A percentile compares a stretch with the other conserved stretches of the same genome.
Conservation (phyloP, 1,140 invertebrate genomes). For the Penaeus indicus region DNA sequence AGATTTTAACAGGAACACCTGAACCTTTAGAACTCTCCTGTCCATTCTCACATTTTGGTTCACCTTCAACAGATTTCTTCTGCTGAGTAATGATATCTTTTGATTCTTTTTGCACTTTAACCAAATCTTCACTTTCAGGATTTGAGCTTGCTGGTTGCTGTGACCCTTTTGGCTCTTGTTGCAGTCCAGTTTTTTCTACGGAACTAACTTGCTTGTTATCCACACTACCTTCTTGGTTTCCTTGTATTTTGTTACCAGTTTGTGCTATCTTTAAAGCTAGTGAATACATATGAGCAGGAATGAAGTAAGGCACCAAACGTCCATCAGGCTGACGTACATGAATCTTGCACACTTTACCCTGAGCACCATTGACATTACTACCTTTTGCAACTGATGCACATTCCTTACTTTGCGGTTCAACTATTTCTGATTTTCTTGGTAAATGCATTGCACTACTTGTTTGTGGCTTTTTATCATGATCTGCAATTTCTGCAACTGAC, state of each 20-base stretch:
- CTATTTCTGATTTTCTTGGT: too few species aligned
- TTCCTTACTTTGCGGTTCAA: not conserved
- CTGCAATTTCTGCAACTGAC: too few species aligned
- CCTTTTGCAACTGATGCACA: not conserved
- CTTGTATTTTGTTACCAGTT: not conserved
- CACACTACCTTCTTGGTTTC: not conserved
- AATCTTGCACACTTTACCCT: conserved; percentile 47
- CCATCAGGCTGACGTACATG: conserved; percentile 53
- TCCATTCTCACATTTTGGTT: not conserved
- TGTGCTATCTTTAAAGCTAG: conserved; percentile 50
- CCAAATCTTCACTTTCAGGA: too few species aligned
- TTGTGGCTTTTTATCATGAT: too few species aligned
- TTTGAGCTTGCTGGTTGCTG: not conserved
- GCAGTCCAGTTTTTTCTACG: not conserved
- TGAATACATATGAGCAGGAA: conserved; percentile 54
- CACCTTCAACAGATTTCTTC: not conserved
- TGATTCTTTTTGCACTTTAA: too few species aligned
- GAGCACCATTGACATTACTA: not conserved
- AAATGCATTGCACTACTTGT: too few species aligned
- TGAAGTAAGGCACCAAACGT: conserved; percentile 26
- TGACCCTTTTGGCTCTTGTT: not conserved
- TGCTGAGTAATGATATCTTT: too few species aligned
- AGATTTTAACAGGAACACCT: conserved; percentile 18
- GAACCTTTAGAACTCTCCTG: not conserved
- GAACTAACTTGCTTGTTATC: not conserved